These are phyloP conservation scores for Romanogobio albipinnatus DNA, from an alignment of 2,113 vertebrate genomes.

Conservation along the genomic window DNA sequence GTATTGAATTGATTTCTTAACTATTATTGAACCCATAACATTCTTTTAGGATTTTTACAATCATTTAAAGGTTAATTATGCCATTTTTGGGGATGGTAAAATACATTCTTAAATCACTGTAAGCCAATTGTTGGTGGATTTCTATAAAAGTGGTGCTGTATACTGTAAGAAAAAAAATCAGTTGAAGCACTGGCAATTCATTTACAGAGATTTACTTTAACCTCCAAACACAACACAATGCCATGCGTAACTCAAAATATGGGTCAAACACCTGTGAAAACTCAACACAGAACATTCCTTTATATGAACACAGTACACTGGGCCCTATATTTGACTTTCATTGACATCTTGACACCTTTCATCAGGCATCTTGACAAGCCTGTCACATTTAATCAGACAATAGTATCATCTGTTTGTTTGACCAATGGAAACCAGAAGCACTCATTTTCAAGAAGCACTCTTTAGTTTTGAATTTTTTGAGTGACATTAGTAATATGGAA, in stretches of 20 bases:
- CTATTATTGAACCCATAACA: neutral
- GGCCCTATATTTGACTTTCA: too few species aligned
- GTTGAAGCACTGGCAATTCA: too few species aligned
- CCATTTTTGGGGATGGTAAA: neutral
- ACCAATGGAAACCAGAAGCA: neutral
- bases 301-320: too few species aligned
- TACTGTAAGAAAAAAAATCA: too few species aligned
- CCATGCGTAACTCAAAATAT: too few species aligned
- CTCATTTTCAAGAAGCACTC: neutral
- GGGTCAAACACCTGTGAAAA: too few species aligned
- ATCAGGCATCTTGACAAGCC: neutral
- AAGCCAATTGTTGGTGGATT: neutral
- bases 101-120: neutral
- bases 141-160: too few species aligned
- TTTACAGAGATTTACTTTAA: too few species aligned
- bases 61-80: neutral
- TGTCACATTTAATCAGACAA: neutral
- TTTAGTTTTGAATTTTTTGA: neutral
- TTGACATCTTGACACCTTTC: too few species aligned
- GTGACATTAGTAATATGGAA: too few species aligned
- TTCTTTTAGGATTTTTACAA: neutral
- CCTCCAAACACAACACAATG: neutral
- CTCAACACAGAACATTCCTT: too few species aligned
- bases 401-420: neutral
- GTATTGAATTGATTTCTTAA: neutral